Conservation (phyloP, 2,113 vertebrate species). For the Phaetusa simplex region DNA sequence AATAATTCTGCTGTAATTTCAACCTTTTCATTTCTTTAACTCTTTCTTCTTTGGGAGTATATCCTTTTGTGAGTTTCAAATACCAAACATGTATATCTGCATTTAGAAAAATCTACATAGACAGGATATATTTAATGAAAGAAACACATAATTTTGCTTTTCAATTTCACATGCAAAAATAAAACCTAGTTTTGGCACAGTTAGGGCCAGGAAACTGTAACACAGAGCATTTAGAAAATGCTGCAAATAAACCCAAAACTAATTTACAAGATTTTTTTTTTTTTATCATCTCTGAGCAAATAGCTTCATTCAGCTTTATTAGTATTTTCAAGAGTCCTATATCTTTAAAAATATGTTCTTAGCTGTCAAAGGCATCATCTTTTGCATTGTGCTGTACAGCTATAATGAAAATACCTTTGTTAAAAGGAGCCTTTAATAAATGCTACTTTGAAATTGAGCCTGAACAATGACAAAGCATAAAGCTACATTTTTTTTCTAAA, state of each 20-base stretch:
- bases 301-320: background rate
- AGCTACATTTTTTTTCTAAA: background rate
- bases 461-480: background rate
- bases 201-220: background rate
- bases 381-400: background rate
- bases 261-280: background rate
- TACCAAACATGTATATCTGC: background rate
- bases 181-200: background rate
- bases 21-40: background rate
- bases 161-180: background rate
- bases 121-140: background rate
- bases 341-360: conserved; percentile 12
- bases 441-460: conserved; percentile 14
- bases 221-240: background rate
- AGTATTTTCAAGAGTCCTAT: background rate
- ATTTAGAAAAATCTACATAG: background rate
- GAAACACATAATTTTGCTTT: background rate
- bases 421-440: conserved; percentile 10
- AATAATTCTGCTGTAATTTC: background rate
- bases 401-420: background rate
- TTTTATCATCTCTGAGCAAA: background rate
- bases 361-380: background rate
- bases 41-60: background rate
- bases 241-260: background rate
- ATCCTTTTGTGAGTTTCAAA: background rate